These are phyloP conservation scores for Penaeus chinensis DNA, from an alignment of 1,140 invertebrate genomes.

Conservation along the genomic window DNA sequence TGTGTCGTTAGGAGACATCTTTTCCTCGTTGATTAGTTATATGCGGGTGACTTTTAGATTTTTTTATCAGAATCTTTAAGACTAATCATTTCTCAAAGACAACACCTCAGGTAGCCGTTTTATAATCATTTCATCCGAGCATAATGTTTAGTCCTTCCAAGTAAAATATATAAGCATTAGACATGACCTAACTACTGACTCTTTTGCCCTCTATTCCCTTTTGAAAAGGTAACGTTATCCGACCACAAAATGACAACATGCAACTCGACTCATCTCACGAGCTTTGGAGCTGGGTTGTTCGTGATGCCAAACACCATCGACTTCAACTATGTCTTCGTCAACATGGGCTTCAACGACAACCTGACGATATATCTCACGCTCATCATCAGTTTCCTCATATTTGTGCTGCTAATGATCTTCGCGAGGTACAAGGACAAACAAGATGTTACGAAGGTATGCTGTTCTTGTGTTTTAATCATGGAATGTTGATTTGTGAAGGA, in stretches of 20 bases:
- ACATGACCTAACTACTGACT: not conserved
- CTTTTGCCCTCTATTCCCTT: not conserved
- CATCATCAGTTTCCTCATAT: slow-evolving; percentile 69
- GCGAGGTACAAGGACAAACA: slow-evolving; percentile 70
- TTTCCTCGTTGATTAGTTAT: too few species aligned
- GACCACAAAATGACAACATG: slow-evolving; percentile 68
- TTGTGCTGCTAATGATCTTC: slow-evolving; percentile 69
- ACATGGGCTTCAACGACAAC: slow-evolving; percentile 71
- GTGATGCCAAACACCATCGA: slow-evolving; percentile 72
- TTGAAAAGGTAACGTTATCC: slow-evolving; percentile 63
- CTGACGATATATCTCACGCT: slow-evolving; percentile 71
- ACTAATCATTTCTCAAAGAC: too few species aligned
- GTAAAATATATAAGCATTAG: too few species aligned
- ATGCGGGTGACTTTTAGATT: too few species aligned
- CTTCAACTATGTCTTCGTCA: slow-evolving; percentile 70
- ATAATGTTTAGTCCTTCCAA: too few species aligned
- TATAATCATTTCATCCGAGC: too few species aligned
- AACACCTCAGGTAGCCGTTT: too few species aligned
- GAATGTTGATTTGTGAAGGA: too few species aligned
- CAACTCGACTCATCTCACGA: slow-evolving; percentile 71
- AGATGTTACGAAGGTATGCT: slow-evolving; percentile 66
- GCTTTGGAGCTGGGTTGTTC: slow-evolving; percentile 72
- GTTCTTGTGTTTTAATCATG: too few species aligned
- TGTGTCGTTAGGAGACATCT: not conserved
- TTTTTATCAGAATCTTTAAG: too few species aligned